Conservation (phyloP, 2,113 vertebrate genomes). For the Gasterosteus nipponicus region DNA sequence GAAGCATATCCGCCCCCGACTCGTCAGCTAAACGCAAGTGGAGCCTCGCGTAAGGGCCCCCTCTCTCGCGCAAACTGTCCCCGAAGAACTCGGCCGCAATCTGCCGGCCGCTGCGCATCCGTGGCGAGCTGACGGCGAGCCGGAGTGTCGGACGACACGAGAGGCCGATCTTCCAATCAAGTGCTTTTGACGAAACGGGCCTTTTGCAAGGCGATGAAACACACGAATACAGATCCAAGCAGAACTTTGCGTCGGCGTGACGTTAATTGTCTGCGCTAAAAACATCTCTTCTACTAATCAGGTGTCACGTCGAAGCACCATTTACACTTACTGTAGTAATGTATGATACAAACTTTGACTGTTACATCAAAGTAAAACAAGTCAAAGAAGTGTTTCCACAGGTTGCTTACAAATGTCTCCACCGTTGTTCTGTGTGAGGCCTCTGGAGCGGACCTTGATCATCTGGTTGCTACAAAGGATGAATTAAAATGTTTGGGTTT, state of each 20-base stretch:
- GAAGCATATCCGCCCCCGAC: constrained; percentile 20
- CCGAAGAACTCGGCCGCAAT: constrained; percentile 53
- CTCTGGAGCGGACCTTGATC: background rate
- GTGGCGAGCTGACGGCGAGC: constrained; percentile 17
- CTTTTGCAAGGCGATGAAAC: constrained; percentile 4
- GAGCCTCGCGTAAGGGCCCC: constrained; percentile 55
- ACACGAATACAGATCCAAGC: constrained; percentile 13
- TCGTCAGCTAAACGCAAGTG: constrained; percentile 66
- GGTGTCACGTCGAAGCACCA: too few relatives aligned
- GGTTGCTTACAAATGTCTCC: background rate
- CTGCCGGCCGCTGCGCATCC: constrained; percentile 55
- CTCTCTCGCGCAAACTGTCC: constrained; percentile 48
- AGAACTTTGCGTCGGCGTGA: background rate
- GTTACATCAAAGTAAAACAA: background rate
- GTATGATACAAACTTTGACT: background rate
- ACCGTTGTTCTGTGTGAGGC: background rate
- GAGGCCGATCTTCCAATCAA: constrained; percentile 8
- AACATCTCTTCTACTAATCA: too few relatives aligned
- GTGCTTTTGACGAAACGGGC: background rate
- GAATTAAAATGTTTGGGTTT: background rate
- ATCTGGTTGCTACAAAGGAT: background rate
- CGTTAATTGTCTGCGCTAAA: background rate
- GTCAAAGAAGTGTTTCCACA: background rate
- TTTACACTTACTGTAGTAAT: background rate
- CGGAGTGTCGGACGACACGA: constrained; percentile 26